These are phyloP conservation scores for Drymodes brunneopygia DNA, from an alignment of 2,113 vertebrate genomes.

Conservation along the genomic window DNA sequence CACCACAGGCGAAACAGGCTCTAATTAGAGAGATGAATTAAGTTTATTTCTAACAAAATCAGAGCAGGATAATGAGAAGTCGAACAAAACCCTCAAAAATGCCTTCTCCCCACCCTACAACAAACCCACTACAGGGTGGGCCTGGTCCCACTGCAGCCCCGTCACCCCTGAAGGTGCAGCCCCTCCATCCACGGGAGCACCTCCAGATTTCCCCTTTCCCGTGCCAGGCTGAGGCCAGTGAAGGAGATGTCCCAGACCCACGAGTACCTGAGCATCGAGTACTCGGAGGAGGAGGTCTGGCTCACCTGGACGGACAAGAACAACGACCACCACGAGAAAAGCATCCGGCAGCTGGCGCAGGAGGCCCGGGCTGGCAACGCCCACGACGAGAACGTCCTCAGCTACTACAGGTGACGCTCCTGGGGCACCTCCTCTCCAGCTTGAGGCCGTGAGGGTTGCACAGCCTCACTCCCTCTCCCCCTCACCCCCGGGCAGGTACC, in stretches of 20 bases:
- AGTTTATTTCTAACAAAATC: neutral
- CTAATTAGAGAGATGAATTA: neutral
- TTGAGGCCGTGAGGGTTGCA: neutral
- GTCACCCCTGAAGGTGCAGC: neutral
- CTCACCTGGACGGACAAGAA: constrained; percentile 91
- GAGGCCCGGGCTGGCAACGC: constrained; percentile 91
- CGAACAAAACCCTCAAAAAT: neutral
- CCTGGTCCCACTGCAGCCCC: neutral
- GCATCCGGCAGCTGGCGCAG: constrained; percentile 90
- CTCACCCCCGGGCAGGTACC: constrained; percentile 77
- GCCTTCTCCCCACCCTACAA: neutral
- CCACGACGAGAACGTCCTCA: constrained; percentile 92
- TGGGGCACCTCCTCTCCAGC: neutral
- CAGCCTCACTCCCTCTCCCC: neutral
- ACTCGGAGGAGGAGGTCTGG: constrained; percentile 95
- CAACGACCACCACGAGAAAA: constrained; percentile 87
- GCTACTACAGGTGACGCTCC: constrained; percentile 88
- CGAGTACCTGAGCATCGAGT: constrained; percentile 86
- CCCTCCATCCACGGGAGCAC: fast-evolving
- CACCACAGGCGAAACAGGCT: fast-evolving
- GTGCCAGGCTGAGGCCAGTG: constrained; percentile 80
- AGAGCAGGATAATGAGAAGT: neutral
- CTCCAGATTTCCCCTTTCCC: neutral
- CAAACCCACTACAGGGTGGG: neutral
- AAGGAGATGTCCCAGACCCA: constrained; percentile 81